phyloP scores from a whole-genome alignment of 2,888 invertebrate genomes.

The Euplagia quadripunctaria region DNA sequence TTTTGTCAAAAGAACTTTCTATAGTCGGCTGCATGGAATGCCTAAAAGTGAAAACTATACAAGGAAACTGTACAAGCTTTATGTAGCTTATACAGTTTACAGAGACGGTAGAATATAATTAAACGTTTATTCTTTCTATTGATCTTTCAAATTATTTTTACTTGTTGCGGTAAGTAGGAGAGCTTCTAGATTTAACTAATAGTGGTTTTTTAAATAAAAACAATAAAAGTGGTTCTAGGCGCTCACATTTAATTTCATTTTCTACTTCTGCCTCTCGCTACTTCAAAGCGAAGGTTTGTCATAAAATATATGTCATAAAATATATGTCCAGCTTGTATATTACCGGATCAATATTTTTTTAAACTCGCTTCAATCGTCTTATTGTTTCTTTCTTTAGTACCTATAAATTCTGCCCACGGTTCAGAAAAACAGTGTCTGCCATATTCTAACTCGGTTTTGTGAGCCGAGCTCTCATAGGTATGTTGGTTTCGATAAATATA shows the following conservation, averaged over 20 bases:
- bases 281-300: neutral
- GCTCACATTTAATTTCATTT: too few species aligned
- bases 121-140: conserved; percentile 3
- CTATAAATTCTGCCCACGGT: too few species aligned
- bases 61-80: too few species aligned
- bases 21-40: neutral
- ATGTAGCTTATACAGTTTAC: neutral
- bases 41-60: neutral
- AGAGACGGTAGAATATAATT: neutral
- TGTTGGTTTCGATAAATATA: neutral
- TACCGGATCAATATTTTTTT: neutral
- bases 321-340: too few species aligned
- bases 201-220: neutral
- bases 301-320: too few species aligned
- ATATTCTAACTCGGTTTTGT: too few species aligned
- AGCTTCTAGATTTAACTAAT: neutral
- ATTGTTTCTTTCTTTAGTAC: neutral
- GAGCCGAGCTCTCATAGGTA: too few species aligned
- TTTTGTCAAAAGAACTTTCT: neutral
- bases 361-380: neutral
- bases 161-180: neutral
- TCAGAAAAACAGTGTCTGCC: too few species aligned
- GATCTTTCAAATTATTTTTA: neutral
- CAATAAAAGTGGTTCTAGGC: too few species aligned
- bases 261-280: too few species aligned